Evolutionary conservation across 2,888 invertebrate genomes (phyloP), one percentile per base, ranked within the genome.

Genomic region (Eupithecia inturbata): DNA sequence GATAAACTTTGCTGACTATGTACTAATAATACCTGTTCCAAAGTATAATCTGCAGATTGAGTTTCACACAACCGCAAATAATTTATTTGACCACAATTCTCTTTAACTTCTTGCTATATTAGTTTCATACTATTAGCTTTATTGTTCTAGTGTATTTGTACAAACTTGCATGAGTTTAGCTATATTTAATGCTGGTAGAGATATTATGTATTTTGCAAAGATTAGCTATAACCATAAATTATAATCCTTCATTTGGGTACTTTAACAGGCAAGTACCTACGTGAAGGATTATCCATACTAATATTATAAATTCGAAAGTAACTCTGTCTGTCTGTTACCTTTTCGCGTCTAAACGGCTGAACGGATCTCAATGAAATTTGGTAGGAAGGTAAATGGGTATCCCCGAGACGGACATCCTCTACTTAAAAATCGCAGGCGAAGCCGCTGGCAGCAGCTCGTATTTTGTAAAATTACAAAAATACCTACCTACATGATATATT

Each of bases 41-140:
- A 66, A 39, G 53, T 33, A n/a, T 68, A 68, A 73, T 66, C 57
- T 33, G 22, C 66, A 60, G 26, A 67, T 62, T 70, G 33, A 57
- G 53, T 60, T 72, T 6, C 64, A 5, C 22, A 62, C 41, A 68
- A 39, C 67, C 31, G 41, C 60, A 39, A 57, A 31, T 67, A 57
- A 71, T 71, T 71, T 57, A 71, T 67, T 67, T 57, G 67, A 71
- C 71, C 71, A 39, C 67, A 67, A 22, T 36, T 36, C 66, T 70
- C 63, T 64, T 64, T 64, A 64, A 33, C 66, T 66, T 66, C 66
- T 64, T 64, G 66, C 66, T 16, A 41, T 39, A 66, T 66, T 66
- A 66, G 63, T 66, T 66, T 41, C 39, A 66, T 66, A 66, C 66
- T 39, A 64, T 64, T n/a, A 62, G 63, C 33, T 33, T 62, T 33